Evolutionary conservation across 2,797 vertebrate genomes (phyloP), one percentile per base, ranked within the genome.

Genomic region (Odontamblyopus rebecca): DNA sequence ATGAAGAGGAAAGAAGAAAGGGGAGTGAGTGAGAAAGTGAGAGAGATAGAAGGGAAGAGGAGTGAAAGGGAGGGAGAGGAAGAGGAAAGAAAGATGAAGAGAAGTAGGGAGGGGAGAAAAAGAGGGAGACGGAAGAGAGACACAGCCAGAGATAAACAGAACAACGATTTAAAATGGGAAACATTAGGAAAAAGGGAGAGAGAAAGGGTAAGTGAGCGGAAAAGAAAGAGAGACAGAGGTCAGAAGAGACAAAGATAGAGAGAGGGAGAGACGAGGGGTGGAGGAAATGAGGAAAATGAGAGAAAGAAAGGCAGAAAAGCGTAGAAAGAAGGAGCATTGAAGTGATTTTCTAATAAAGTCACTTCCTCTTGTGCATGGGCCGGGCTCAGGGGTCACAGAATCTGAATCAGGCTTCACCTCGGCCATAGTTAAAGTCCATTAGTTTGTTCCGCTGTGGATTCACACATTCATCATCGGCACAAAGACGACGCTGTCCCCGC

Each of bases 361-460:
- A 41, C 53, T 57, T 26, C 60, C 30, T 65, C 9, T 27, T 57
- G 57, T 6, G 44, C 23, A 62, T 60, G 44, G 44, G 44, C 44
- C 4, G 44, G 68, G 74, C 35, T 35, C 23, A 23, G 67, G n/a
- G 29, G 23, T n/a, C 68, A 32, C 16, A 79, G 69, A 64, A 62
- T 29, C 2, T 44, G 67, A 48, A 75, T 72, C 72, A 70, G 71
- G 73, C 71, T 74, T 57, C 2, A 84, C 67, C 80, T 75, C 73
- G 18, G 71, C 71, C 63, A 78, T 66, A 72, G 74, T 71, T 59
- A 44, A 82, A 79, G 74, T 29, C 51, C 73, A 88, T 81, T 81
- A 86, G 76, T 74, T 68, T 66, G 57, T 69, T 75, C 71, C 70
- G 75, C 56, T 51, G 60, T 18, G 2, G 62, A 66, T 59, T 67